These are phyloP conservation scores for Agapetus fuscipes DNA, from an alignment of 2,888 invertebrate genomes.

Conservation along the genomic window DNA sequence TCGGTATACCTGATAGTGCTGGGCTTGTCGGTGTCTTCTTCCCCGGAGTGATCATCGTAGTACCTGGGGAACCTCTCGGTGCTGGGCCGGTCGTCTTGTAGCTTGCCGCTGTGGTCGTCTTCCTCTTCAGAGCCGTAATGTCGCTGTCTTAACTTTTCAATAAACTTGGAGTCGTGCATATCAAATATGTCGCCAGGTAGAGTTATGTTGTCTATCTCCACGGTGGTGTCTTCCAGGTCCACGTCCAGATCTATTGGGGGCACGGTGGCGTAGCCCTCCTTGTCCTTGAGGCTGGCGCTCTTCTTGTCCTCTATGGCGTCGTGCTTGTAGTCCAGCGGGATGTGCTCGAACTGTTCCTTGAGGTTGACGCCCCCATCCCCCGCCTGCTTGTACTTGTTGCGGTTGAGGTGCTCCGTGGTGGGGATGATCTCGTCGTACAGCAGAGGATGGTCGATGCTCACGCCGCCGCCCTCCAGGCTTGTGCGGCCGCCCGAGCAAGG, in stretches of 20 bases:
- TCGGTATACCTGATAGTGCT: too few species aligned
- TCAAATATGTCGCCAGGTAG: constrained; percentile 38
- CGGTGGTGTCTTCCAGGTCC: constrained; percentile 36
- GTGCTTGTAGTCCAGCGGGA: constrained; percentile 39
- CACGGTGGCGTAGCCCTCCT: too few species aligned
- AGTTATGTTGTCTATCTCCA: constrained; percentile 40
- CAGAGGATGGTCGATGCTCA: constrained; percentile 10
- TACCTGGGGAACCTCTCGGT: too few species aligned
- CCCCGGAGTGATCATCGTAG: too few species aligned
- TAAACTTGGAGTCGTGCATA: constrained; percentile 9
- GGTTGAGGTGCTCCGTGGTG: constrained; percentile 27
- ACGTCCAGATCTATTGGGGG: too few species aligned
- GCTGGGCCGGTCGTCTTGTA: too few species aligned
- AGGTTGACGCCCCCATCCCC: constrained; percentile 26
- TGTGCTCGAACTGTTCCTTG: constrained; percentile 41
- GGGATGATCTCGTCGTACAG: constrained; percentile 23
- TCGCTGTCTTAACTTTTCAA: constrained; percentile 8
- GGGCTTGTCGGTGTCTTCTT: too few species aligned
- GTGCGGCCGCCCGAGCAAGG: constrained; percentile 13
- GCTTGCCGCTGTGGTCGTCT: background rate
- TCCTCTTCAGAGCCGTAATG: too few species aligned
- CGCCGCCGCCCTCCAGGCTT: constrained; percentile 17
- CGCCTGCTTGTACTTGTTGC: constrained; percentile 25
- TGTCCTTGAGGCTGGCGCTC: constrained; percentile 5
- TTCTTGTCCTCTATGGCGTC: constrained; percentile 25